Conservation (phyloP, 2,797 vertebrate species). For the Poliocrania exsul region DNA sequence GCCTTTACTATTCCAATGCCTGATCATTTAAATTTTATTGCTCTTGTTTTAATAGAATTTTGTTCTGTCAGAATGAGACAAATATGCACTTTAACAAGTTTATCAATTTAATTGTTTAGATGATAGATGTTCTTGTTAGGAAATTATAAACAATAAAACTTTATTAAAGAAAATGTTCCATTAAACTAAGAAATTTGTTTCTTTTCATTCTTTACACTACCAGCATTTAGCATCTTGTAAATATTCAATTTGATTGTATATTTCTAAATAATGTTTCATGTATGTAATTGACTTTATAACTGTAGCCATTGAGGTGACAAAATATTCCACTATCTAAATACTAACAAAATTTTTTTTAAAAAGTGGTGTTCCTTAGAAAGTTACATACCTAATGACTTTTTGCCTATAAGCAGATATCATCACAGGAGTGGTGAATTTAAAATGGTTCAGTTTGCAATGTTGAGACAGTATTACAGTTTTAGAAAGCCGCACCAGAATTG, state of each 20-base stretch:
- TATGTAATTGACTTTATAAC: neutral
- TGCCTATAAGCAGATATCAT: neutral
- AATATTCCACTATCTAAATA: neutral
- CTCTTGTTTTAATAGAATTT: conserved; percentile 36
- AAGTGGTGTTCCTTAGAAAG: neutral
- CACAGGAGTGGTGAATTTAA: neutral
- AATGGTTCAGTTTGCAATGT: neutral
- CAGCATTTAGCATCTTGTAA: neutral
- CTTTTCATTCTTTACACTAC: neutral
- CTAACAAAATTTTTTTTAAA: neutral
- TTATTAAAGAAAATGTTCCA: neutral
- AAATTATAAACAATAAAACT: conserved; percentile 26
- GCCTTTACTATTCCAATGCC: neutral
- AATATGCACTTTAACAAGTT: neutral
- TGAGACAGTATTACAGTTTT: neutral
- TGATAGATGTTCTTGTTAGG: neutral
- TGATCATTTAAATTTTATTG: conserved; percentile 23
- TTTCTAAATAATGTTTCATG: neutral
- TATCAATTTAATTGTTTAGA: conserved; percentile 28
- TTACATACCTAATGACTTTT: neutral
- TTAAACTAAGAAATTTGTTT: neutral
- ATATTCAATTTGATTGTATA: neutral
- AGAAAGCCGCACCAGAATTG: neutral
- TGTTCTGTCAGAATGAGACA: neutral
- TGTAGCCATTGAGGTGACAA: neutral